Base-by-base conservation (phyloP, 2,113 vertebrate species). In the Micromys minutus region DNA sequence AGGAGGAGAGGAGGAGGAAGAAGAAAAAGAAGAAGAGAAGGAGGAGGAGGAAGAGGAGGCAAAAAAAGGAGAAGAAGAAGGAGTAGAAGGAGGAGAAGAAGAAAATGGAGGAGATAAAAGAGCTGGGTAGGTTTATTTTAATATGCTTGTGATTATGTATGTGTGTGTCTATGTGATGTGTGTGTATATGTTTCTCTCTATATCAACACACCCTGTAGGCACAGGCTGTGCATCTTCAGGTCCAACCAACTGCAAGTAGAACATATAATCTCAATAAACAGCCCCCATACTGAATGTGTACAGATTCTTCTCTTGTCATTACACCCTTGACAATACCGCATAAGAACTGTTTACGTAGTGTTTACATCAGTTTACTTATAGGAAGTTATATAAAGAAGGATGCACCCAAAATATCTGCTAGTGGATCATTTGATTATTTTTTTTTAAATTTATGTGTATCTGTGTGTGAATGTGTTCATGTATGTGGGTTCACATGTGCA, bases 1-100 rank as follows among this genome's bases (percentile, higher is more conserved):
- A n/a, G 36, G 36, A 71, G 17, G 6, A 17, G 34, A 17, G 17
- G 67, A 17, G 50, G 50, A 36, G 5, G 31, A 34, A 15, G 31
- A 19, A 34, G 34, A 19, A 7, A 16, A 7, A 15, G 34, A 36
- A 36, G 6, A 16, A 3, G 34, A 31, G 5, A 31, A 3, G 7
- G 36, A 3, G 3, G 1, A 19, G 17, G 12, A 8, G 3, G 17
- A 19, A 16, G 17, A n/a, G 7, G 15, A 7, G 2, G 6, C 11
- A 52, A 8, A 10, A 24, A 34, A 15, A 55, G 52, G 52, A 55
- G 13, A 15, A 55, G 4, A 34, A 4, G 4, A 5, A 5, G 29
- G 11, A 31, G 11, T 5, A 2, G 29, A 0, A 71, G 17, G 36
- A n/a, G 17, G 36, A 71, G 36, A 1, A 17, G 34, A 10, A 50